phyloP scores from a whole-genome alignment of 2,888 invertebrate genomes.

The Zaprionus bogoriensis region DNA sequence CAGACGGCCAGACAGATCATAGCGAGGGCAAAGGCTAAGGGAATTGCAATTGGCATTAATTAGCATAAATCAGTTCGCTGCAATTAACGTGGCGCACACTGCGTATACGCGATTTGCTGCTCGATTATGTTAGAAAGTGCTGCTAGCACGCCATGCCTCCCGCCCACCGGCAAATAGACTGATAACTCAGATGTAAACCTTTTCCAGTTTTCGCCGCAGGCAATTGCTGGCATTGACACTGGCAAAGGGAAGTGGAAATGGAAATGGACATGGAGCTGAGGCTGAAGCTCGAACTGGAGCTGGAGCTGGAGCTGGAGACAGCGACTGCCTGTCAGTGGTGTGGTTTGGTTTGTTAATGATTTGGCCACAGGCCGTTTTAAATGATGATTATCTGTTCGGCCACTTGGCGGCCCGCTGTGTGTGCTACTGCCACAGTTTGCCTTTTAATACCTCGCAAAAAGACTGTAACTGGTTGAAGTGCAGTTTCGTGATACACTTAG shows the following conservation, averaged over 20 bases:
- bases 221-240: constrained; percentile 19
- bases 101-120: constrained; percentile 35
- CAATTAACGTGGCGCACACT: neutral
- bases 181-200: constrained; percentile 21
- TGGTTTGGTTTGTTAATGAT: constrained; percentile 29
- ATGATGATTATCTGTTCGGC: constrained; percentile 27
- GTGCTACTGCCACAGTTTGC: constrained; percentile 8
- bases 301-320: neutral
- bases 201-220: constrained; percentile 20
- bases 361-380: constrained; percentile 37
- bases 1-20: neutral
- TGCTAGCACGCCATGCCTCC: neutral
- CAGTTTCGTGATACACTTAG: too few species aligned
- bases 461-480: too few species aligned
- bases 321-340: neutral
- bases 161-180: neutral
- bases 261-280: neutral
- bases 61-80: neutral
- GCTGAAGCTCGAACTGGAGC: neutral
- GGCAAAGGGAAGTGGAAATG: neutral
- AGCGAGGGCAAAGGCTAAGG: neutral
- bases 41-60: neutral
- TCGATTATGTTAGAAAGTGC: neutral
- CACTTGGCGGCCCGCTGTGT: constrained; percentile 4
- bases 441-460: constrained; percentile 7